Conservation (phyloP, 2,797 vertebrate genomes). For the Scomberomorus guttatus region DNA sequence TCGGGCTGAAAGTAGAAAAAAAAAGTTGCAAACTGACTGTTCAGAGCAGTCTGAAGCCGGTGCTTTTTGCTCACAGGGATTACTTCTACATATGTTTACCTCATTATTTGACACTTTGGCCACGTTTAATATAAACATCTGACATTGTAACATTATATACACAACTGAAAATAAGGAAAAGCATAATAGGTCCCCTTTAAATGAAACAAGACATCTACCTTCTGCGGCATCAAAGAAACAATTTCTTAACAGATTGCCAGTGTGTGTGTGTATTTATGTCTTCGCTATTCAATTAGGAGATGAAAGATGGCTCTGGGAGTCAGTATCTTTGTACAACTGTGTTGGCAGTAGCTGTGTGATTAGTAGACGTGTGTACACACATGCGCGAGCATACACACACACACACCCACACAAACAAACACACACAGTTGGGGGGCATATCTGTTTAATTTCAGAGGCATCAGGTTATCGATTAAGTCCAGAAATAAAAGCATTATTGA, state of each 20-base stretch:
- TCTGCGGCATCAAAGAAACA: constrained; percentile 53
- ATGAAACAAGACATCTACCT: constrained; percentile 50
- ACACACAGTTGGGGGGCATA: constrained; percentile 26
- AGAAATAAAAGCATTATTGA: constrained; percentile 75
- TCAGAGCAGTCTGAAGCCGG: no score
- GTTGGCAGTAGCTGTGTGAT: constrained; percentile 45
- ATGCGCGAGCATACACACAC: constrained; percentile 1
- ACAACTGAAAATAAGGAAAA: neutral
- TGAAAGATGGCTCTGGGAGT: constrained; percentile 65
- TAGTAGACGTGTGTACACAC: constrained; percentile 33
- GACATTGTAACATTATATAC: no score
- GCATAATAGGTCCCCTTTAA: constrained; percentile 12
- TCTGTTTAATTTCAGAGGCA: constrained; percentile 76
- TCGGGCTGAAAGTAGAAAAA: no score
- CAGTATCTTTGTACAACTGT: constrained; percentile 46
- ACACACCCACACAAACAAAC: constrained; percentile 37
- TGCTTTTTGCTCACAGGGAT: no score
- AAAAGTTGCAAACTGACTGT: no score
- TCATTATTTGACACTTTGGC: no score
- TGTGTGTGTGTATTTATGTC: constrained; percentile 34
- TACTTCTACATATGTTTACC: no score
- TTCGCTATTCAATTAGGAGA: constrained; percentile 69
- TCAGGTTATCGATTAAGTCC: constrained; percentile 67
- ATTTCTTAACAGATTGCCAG: constrained; percentile 48
- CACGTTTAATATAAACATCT: no score